Evolutionary conservation across 2,113 vertebrate species (phyloP).

Genomic region (Brienomyrus longianalis): DNA sequence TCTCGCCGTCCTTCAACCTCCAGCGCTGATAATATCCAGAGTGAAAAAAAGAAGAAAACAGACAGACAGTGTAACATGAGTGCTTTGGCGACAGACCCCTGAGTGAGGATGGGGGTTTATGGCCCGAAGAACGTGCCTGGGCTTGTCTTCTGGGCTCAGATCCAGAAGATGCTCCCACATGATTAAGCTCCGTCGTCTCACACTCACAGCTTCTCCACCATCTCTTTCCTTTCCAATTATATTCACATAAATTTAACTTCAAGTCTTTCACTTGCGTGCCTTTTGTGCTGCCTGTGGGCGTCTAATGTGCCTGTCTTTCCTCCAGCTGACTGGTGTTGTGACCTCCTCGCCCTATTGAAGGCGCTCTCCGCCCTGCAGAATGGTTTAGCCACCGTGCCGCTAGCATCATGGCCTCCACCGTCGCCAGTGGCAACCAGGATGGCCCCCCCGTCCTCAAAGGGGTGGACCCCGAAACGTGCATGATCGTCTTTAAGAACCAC

Average conservation of each 20-base stretch:
- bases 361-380: conserved; percentile 31
- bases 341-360: conserved; percentile 34
- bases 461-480: conserved; percentile 96
- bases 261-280: not conserved
- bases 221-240: not conserved
- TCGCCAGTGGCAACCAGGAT: conserved; percentile 63
- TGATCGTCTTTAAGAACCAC: conserved; percentile 98
- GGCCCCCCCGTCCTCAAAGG: conserved; percentile 72
- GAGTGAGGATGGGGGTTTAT: not conserved
- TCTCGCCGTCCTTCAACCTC: not conserved
- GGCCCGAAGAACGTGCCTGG: not conserved
- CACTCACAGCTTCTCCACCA: not conserved
- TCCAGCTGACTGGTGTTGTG: conserved; percentile 19
- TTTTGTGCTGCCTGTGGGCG: not conserved
- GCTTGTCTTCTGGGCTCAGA: not conserved
- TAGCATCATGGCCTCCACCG: conserved; percentile 76
- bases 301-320: not conserved
- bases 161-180: not conserved
- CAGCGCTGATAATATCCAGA: not conserved
- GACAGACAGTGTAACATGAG: not conserved
- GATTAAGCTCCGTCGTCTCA: not conserved
- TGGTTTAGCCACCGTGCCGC: conserved; percentile 52
- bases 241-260: not conserved
- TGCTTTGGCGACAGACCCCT: not conserved
- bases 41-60: not conserved